These are phyloP conservation scores for Trissolcus brochymenae DNA, from an alignment of 2,888 invertebrate genomes.

Conservation along the genomic window DNA sequence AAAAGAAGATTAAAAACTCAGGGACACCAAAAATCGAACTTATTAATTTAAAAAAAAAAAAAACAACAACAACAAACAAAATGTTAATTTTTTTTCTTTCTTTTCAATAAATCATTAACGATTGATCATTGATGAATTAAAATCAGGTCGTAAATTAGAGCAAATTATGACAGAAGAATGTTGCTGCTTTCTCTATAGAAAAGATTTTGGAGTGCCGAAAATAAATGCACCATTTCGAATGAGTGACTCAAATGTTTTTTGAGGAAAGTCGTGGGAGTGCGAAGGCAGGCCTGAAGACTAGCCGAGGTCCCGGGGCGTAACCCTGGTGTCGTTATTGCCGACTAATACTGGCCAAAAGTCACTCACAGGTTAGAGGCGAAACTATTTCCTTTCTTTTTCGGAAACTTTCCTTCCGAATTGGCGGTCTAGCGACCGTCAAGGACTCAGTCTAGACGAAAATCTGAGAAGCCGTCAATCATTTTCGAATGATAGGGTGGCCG, in stretches of 20 bases:
- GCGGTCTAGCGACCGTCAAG: slow-evolving; percentile 35
- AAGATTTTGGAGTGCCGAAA: too few species aligned
- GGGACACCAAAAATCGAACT: slow-evolving; percentile 2
- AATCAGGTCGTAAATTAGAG: too few species aligned
- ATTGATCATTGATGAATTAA: too few species aligned
- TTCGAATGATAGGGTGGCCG: slow-evolving; percentile 42
- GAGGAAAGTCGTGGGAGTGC: slow-evolving; percentile 20
- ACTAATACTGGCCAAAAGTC: slow-evolving; percentile 29
- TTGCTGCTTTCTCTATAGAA: slow-evolving; percentile 1
- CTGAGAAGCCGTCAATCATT: slow-evolving; percentile 54
- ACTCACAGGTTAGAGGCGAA: slow-evolving; percentile 24
- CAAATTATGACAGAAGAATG: too few species aligned
- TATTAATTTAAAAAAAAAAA: slow-evolving; percentile 3
- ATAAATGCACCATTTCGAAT: too few species aligned
- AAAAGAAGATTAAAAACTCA: slow-evolving; percentile 20
- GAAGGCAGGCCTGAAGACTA: slow-evolving; percentile 5
- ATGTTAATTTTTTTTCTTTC: too few species aligned
- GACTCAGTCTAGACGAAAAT: slow-evolving; percentile 54
- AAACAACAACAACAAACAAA: not conserved
- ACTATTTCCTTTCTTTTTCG: slow-evolving; percentile 23
- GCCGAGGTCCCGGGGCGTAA: slow-evolving; percentile 37
- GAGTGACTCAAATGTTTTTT: too few species aligned
- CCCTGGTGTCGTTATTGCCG: slow-evolving; percentile 39
- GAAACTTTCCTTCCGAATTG: slow-evolving; percentile 32
- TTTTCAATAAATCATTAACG: not conserved